Base-by-base conservation (phyloP, 1,140 invertebrate genomes). In the Rhyzopertha dominica region DNA sequence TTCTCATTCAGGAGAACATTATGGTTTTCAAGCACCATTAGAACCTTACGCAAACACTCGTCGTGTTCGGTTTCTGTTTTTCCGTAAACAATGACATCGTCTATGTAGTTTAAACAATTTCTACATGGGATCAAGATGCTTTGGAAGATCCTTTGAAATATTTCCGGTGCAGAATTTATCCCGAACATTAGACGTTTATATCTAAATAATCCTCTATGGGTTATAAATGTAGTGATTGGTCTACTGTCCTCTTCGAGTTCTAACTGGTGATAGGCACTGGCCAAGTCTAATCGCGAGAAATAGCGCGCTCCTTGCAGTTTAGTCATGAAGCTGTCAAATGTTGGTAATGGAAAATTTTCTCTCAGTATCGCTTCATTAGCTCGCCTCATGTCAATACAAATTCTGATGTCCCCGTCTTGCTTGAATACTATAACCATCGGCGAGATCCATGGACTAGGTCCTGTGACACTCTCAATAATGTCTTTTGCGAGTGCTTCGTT, bases 201-300 rank as follows among this genome's bases (percentile, higher is more conserved):
- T 29, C 57, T 29, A 50, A 54, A 67, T 24, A 65, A 39, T 10
- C 66, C 66, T 41, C 53, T 51, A 24, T 56, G 48, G 13, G 58
- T 61, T 16, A 55, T 57, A 49, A 67, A 67, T 25, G 66, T 65
- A 13, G 66, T 69, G 19, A 68, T 64, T 26, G 41, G 7, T 14
- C 61, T 38, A 18, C 52, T 55, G 13, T 64, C 42, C 25, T 34
- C 32, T 19, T 43, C 24, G 8, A 56, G 17, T 32, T 30, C 39
- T 12, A 51, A 17, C 34, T 51, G 48, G 18, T 54, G 32, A 28
- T 47, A 51, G 5, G 25, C 43, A 5, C 26, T 22, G 32, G 37
- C 23, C 16, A 54, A 39, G 24, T 53, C 47, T n/a, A 51, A 13
- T 32, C 9, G 5, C 5, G 14, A 16, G 7, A 32, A n/a, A 16